Conservation (phyloP, 1,140 invertebrate genomes). For the Pogonomyrmex barbatus region DNA sequence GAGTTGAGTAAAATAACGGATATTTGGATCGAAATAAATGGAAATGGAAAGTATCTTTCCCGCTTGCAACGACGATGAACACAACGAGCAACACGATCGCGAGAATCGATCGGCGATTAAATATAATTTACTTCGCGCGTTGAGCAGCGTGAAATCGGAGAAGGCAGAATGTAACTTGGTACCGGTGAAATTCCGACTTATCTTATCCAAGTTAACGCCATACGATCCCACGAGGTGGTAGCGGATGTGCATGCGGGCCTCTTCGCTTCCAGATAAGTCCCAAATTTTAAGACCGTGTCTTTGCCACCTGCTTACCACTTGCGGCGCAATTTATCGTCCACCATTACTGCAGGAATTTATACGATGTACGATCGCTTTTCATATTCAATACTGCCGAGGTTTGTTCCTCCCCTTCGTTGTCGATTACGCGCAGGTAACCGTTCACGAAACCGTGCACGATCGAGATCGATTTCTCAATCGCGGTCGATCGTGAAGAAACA, state of each 20-base stretch:
- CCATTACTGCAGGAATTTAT: conserved; percentile 22
- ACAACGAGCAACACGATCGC: conserved; percentile 14
- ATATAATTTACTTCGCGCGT: conserved; percentile 58
- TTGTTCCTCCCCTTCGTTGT: background rate
- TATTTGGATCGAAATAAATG: conserved; percentile 13
- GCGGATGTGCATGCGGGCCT: conserved; percentile 54
- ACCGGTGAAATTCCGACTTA: conserved; percentile 73
- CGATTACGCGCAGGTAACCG: conserved; percentile 18
- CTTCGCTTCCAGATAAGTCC: conserved; percentile 71
- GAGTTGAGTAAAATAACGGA: background rate
- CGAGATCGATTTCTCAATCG: conserved; percentile 62
- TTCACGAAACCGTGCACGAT: conserved; percentile 28
- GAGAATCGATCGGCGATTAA: conserved; percentile 46
- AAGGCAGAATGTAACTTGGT: conserved; percentile 64
- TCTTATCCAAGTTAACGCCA: conserved; percentile 77
- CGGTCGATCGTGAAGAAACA: background rate
- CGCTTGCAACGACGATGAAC: background rate
- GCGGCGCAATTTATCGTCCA: conserved; percentile 36
- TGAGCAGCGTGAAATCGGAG: conserved; percentile 39
- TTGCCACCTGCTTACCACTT: conserved; percentile 22
- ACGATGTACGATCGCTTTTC: background rate
- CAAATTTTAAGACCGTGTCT: conserved; percentile 72
- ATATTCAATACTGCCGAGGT: conserved; percentile 21
- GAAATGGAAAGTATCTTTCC: conserved; percentile 14
- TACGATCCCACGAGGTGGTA: conserved; percentile 74